These are phyloP conservation scores for Calliopsis andreniformis DNA, from an alignment of 1,140 invertebrate species.

Conservation along the genomic window DNA sequence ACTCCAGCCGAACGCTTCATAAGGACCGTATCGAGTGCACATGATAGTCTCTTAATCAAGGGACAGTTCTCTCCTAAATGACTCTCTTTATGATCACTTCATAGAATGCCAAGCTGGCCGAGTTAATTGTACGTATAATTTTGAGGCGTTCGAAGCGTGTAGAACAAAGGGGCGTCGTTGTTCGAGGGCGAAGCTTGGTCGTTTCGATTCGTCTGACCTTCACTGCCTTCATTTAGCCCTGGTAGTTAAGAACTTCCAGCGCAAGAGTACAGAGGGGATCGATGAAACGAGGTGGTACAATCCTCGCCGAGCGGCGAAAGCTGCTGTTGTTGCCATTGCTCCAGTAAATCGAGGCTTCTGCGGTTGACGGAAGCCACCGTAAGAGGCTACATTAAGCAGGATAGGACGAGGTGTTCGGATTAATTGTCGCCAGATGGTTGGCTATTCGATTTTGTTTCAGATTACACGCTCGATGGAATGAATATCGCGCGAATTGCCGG, in stretches of 20 bases:
- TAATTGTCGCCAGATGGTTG: background rate
- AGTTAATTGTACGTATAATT: conserved; percentile 22
- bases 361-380: background rate
- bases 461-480: background rate
- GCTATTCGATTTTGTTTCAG: background rate
- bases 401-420: background rate
- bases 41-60: background rate
- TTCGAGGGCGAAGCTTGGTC: background rate
- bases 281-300: conserved; percentile 10
- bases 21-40: too few relatives aligned
- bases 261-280: conserved; percentile 18
- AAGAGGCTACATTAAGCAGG: background rate
- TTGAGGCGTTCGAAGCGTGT: background rate
- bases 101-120: background rate
- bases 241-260: conserved; percentile 24
- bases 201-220: conserved; percentile 21
- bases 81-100: background rate
- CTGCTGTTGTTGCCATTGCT: background rate
- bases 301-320: too few relatives aligned
- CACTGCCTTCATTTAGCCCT: conserved; percentile 11
- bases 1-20: too few relatives aligned
- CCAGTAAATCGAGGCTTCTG: background rate
- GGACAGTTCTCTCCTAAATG: background rate
- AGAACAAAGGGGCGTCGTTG: background rate
- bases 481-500: background rate